Conservation (phyloP, 35 echinoderm and acorn worm species). For the Apostichopus californicus region DNA sequence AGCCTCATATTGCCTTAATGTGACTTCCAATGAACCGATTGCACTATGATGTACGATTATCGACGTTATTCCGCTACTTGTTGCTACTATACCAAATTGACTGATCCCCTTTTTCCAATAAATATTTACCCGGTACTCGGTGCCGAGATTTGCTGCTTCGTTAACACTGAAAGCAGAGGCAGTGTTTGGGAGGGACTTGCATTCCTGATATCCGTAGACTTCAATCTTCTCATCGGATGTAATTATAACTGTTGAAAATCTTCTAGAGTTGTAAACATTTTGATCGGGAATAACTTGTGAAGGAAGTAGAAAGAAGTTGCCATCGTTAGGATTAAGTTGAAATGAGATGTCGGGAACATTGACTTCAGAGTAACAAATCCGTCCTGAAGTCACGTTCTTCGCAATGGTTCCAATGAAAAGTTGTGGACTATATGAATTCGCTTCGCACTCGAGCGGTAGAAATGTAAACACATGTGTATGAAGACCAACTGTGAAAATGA, state of each 20-base stretch:
- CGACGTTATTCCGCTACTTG: background rate
- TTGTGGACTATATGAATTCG: background rate
- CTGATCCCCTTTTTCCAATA: background rate
- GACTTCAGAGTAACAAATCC: background rate
- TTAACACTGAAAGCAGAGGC: background rate
- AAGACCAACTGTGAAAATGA: background rate
- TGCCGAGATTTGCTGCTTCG: background rate
- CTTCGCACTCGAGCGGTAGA: slow-evolving; percentile 16
- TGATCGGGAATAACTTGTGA: background rate
- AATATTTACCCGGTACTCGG: background rate
- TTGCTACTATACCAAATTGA: background rate
- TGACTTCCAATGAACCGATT: background rate
- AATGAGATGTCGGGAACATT: background rate
- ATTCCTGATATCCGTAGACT: background rate
- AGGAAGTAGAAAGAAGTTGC: background rate
- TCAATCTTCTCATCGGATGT: background rate
- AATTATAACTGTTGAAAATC: background rate
- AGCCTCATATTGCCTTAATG: background rate
- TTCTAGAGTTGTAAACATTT: background rate
- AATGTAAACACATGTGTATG: slow-evolving; percentile 29
- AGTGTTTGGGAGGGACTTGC: background rate
- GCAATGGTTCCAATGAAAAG: background rate
- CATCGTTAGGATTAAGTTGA: background rate
- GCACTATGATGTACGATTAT: background rate
- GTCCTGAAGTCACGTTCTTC: slow-evolving; percentile 1